Evolutionary conservation across 2,888 invertebrate genomes (phyloP), one percentile per base, ranked within the genome.

Genomic region (Calliphora vomitoria): DNA sequence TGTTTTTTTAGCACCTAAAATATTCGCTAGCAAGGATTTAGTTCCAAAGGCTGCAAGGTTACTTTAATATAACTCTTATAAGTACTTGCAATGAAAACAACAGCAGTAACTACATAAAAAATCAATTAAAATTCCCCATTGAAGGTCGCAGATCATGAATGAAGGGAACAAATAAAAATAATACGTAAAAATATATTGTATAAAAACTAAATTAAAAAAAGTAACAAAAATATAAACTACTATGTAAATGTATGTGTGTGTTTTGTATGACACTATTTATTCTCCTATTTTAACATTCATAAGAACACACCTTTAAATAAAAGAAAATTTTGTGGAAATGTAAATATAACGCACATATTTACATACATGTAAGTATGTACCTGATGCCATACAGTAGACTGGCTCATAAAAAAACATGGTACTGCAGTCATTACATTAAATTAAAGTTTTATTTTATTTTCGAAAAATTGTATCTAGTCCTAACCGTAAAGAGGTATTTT

Each of bases 291-390:
- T 53, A 80, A 76, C 72, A 87, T 83, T 83, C 83, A 80, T 55
- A 62, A 50, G 60, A 80, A 81, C 80, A 82, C 85, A 82, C 85
- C 78, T 86, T 82, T 71, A 81, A 72, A 60, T 31, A 41, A 85
- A 71, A 72, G 50, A 78, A 55, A 62, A 41, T 71, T 81, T 71
- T 60, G 20, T 80, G 58, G 55, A 35, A 62, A 55, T 75, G n/a
- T 53, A 31, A 31, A 35, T 35, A 35, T 4, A 35, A 35, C 35
- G 18, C 47, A 69, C 15, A 20, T 13, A 38, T 4, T 5, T 25
- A 2, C 25, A 25, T 25, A 25, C 25, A 25, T 25, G 25, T 25
- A 25, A 25, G 25, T 25, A 25, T 2, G 25, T 25, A 25, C 25
- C 25, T 25, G 25, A 25, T 25, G 25, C 25, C 25, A 1, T 25